Conservation (phyloP, 2,113 vertebrate genomes). For the Ramphastos sulfuratus region DNA sequence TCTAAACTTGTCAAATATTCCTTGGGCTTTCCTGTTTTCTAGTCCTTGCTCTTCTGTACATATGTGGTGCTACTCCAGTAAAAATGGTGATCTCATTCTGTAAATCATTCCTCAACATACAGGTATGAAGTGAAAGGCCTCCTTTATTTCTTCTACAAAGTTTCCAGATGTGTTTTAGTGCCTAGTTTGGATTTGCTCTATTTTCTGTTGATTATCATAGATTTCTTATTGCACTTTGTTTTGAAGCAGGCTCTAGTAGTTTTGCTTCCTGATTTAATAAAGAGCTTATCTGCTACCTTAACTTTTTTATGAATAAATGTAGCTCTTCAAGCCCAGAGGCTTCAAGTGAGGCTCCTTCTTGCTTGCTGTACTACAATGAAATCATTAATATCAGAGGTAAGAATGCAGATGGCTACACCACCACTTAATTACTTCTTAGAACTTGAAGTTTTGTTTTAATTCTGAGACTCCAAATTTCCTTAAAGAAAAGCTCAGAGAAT, state of each 20-base stretch:
- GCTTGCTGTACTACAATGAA: background rate
- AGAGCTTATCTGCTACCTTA: background rate
- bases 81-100: background rate
- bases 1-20: background rate
- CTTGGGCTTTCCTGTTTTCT: background rate
- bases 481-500: background rate
- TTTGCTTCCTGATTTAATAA: background rate
- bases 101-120: background rate
- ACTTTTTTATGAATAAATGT: background rate
- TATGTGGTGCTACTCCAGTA: background rate
- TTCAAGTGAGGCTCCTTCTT: background rate
- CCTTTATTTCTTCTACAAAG: constrained; percentile 1
- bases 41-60: background rate
- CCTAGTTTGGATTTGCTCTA: background rate
- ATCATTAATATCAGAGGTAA: background rate
- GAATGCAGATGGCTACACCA: background rate
- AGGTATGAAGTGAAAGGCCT: background rate
- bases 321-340: background rate
- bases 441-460: background rate
- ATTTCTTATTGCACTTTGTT: background rate
- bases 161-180: background rate
- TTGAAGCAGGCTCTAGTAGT: background rate
- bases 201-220: background rate
- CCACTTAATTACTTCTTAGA: background rate
- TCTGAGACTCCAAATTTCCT: background rate